phyloP scores from a whole-genome alignment of 2,113 vertebrate species.

The Regulus satrapa region DNA sequence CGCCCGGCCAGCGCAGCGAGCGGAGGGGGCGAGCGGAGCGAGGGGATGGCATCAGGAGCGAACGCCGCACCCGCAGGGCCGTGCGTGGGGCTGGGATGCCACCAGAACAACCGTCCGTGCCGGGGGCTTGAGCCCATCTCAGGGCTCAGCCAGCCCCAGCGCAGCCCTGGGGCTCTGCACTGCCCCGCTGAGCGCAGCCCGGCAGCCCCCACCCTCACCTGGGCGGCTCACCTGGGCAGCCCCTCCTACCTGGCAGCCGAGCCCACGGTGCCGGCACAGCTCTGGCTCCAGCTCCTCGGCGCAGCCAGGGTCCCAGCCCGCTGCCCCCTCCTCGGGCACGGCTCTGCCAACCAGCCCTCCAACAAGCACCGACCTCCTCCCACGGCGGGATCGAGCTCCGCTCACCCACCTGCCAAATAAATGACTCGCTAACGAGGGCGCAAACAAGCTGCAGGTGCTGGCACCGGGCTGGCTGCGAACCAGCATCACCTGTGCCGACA shows the following conservation, averaged over 20 bases:
- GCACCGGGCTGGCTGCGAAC: neutral
- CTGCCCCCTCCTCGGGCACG: too few species aligned
- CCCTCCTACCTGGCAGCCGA: neutral
- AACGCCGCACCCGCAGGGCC: accelerated
- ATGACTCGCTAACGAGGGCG: accelerated
- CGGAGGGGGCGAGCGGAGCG: accelerated
- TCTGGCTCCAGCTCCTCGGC: accelerated
- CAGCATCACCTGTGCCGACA: accelerated
- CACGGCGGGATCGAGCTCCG: neutral
- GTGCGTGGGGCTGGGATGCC: neutral
- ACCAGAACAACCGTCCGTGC: accelerated
- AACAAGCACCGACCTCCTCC: accelerated
- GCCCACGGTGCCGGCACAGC: accelerated
- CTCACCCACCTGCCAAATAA: neutral
- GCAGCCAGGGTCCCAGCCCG: neutral
- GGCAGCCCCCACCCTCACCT: too few species aligned
- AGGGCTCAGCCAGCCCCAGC: neutral
- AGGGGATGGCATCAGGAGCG: neutral
- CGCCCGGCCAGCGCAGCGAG: accelerated
- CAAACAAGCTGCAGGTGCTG: neutral
- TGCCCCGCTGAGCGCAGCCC: too few species aligned
- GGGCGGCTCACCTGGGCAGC: accelerated
- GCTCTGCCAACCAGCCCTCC: neutral
- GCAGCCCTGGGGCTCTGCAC: neutral
- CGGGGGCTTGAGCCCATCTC: accelerated